These are phyloP conservation scores for Hylaeus anthracinus DNA, from an alignment of 1,140 invertebrate species.

Conservation along the genomic window DNA sequence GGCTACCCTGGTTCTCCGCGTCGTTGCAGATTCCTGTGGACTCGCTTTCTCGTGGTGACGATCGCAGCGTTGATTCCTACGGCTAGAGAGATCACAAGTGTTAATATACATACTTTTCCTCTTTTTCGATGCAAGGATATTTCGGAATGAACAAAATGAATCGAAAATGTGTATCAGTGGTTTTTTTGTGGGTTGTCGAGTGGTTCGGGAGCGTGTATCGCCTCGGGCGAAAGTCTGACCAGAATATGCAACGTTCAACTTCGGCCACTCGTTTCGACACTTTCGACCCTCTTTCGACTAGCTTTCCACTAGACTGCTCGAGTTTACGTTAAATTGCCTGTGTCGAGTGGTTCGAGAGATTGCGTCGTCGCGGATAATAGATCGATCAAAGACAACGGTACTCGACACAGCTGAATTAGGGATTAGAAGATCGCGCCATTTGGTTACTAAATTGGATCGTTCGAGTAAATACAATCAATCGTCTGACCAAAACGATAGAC, in stretches of 20 bases:
- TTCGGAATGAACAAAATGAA: too few relatives aligned
- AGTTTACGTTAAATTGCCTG: background rate
- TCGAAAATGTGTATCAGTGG: too few relatives aligned
- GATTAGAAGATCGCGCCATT: background rate
- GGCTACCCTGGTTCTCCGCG: background rate
- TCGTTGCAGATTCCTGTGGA: too few relatives aligned
- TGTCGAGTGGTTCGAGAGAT: background rate
- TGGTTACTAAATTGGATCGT: background rate
- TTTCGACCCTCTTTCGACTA: background rate
- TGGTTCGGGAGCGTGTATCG: background rate
- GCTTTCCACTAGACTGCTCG: background rate
- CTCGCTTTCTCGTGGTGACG: background rate
- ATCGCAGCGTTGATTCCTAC: background rate
- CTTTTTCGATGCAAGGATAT: too few relatives aligned
- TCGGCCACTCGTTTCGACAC: background rate
- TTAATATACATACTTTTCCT: too few relatives aligned
- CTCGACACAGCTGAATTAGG: background rate
- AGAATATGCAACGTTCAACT: background rate
- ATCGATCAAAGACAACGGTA: constrained; percentile 19
- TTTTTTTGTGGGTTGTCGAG: too few relatives aligned
- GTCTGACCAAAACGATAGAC: background rate
- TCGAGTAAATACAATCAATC: background rate
- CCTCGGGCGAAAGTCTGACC: too few relatives aligned
- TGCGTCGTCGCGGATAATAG: constrained; percentile 1
- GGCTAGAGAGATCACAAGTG: too few relatives aligned